phyloP scores from a whole-genome alignment of 2,888 invertebrate genomes.

The Anthrax anthrax region DNA sequence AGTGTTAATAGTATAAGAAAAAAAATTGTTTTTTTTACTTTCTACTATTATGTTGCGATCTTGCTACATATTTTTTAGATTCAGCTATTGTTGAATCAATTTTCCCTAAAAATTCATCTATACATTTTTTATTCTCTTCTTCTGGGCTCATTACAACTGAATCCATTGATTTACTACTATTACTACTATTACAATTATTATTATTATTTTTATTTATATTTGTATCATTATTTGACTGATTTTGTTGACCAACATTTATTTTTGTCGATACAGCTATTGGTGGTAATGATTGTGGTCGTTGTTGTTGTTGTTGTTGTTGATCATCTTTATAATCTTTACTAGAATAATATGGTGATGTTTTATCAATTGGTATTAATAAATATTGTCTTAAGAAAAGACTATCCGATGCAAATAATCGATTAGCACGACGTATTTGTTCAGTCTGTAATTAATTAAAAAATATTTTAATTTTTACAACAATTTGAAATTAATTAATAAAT shows the following conservation, averaged over 20 bases:
- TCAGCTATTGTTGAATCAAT: constrained; percentile 72
- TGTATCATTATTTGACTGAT: constrained; percentile 11
- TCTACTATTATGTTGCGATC: constrained; percentile 61
- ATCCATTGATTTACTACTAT: constrained; percentile 34
- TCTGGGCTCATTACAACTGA: constrained; percentile 47
- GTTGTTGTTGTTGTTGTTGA: constrained; percentile 14
- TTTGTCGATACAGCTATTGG: constrained; percentile 4
- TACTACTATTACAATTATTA: constrained; percentile 19
- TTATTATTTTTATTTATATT: constrained; percentile 16
- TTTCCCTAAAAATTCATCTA: constrained; percentile 67
- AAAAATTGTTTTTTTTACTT: constrained; percentile 44
- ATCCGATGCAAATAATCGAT: constrained; percentile 83
- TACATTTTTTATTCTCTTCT: constrained; percentile 58
- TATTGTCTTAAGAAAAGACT: constrained; percentile 82
- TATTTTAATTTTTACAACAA: not conserved
- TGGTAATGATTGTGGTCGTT: constrained; percentile 33
- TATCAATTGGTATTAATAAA: constrained; percentile 68
- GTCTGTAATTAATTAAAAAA: constrained; percentile 47
- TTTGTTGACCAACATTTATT: constrained; percentile 5
- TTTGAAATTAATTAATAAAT: too few relatives aligned
- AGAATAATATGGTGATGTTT: constrained; percentile 47
- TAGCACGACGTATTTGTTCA: constrained; percentile 82
- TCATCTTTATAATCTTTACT: constrained; percentile 34
- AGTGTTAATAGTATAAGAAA: too few relatives aligned
- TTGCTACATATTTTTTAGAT: constrained; percentile 70